Base-by-base conservation (phyloP, 2,888 invertebrate species). In the Octonoba sinensis region DNA sequence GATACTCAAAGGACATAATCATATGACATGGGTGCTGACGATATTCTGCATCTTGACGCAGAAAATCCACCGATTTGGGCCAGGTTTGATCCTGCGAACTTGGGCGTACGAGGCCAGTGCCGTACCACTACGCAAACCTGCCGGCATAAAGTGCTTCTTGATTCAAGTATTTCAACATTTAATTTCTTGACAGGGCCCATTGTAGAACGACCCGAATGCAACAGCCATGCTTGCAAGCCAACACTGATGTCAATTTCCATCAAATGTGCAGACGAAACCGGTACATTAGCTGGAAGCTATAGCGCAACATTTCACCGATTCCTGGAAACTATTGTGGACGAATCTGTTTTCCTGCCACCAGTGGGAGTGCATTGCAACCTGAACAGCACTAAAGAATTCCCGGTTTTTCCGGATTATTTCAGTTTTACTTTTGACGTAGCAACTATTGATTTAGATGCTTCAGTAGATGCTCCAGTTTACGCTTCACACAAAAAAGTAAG, bases 361-460 rank as follows among this genome's bases (percentile, higher is more conserved):
- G 22, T 51, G 1, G 79, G 79, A 1, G 47, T 81, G 3, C 54
- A 62, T 20, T 81, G 79, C 56, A 16, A 65, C 0, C 27, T 62
- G 13, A 15, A 44, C 13, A 73, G 46, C 36, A 27, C 22, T 8
- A 46, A 22, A 8, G 36, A 16, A 1, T 67, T 81, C 16, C 79
- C 79, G 1, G 60, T 20, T 4, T 51, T 81, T 12, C 79, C 79
- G 0, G 12, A 18, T 20, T 81, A 81, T 20, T 81, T 73, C 73
- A 81, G 79, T 18, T 81, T 81, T 15, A 22, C 73, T 2, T 81
- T 66, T 12, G 79, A 81, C 27, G 24, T 69, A 2, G 13, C 60
- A 27, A 57, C n/a, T 1, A 13, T 13, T n/a, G 66, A 71, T 2
- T 27, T 24, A 16, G 22, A 54, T 20, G 54, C 62, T 24, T 16